Evolutionary conservation across 2,888 invertebrate genomes (phyloP).

Genomic region (Metopia argyrocephala): DNA sequence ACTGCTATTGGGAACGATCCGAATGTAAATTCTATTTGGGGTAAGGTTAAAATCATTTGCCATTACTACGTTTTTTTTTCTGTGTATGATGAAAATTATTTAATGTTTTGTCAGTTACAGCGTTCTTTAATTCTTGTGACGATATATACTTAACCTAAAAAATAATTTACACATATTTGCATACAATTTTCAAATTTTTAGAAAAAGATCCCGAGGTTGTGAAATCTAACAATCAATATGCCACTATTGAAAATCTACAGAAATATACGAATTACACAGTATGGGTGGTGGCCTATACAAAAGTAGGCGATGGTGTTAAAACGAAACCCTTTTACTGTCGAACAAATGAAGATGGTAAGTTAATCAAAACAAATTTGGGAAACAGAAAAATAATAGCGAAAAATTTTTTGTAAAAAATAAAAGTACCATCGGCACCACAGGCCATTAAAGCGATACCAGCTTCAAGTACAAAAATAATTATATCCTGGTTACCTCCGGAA

Average conservation of each 20-base stretch:
- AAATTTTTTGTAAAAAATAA: slow-evolving; percentile 21
- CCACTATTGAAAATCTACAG: slow-evolving; percentile 84
- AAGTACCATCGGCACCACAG: slow-evolving; percentile 93
- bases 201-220: slow-evolving; percentile 87
- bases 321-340: slow-evolving; percentile 91
- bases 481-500: slow-evolving; percentile 93
- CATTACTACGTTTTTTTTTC: too few species aligned
- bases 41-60: too few species aligned
- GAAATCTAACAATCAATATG: slow-evolving; percentile 81
- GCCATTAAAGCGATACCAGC: slow-evolving; percentile 94
- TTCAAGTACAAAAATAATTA: slow-evolving; percentile 89
- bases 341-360: slow-evolving; percentile 92
- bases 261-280: slow-evolving; percentile 96
- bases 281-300: slow-evolving; percentile 92
- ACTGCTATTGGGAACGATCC: too few species aligned
- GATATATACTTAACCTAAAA: too few species aligned
- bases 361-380: neutral
- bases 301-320: slow-evolving; percentile 92
- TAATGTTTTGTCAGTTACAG: too few species aligned
- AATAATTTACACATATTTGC: neutral
- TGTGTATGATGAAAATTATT: too few species aligned
- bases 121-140: too few species aligned
- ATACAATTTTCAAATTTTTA: slow-evolving; percentile 71
- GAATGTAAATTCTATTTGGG: too few species aligned
- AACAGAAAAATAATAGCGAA: neutral